Conservation (phyloP, 2,888 invertebrate genomes). For the Seira ritae region DNA sequence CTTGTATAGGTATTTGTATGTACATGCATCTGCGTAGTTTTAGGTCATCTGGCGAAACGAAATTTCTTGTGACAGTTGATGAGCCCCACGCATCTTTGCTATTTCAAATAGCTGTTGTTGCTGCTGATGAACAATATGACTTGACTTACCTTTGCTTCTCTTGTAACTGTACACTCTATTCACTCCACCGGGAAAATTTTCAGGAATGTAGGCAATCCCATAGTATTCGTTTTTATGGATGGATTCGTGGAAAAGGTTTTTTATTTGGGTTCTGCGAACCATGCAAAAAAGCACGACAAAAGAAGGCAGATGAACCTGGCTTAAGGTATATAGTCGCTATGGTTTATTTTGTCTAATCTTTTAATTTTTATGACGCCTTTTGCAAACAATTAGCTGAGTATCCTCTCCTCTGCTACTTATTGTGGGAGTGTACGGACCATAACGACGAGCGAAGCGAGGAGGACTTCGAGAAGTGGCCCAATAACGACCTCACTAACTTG, state of each 20-base stretch:
- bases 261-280: conserved; percentile 30
- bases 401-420: neutral
- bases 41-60: conserved; percentile 44
- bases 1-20: too few relatives aligned
- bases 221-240: conserved; percentile 43
- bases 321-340: too few relatives aligned
- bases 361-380: conserved; percentile 72
- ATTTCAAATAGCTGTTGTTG: neutral
- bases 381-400: conserved; percentile 66
- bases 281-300: conserved; percentile 15
- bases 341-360: too few relatives aligned
- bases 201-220: too few relatives aligned
- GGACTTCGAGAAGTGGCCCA: too few relatives aligned
- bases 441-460: too few relatives aligned
- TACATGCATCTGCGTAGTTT: conserved; percentile 21
- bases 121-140: too few relatives aligned
- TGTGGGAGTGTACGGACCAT: too few relatives aligned
- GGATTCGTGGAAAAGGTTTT: conserved; percentile 50
- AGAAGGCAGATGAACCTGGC: conserved; percentile 20
- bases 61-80: conserved; percentile 45
- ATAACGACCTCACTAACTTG: too few relatives aligned
- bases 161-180: too few relatives aligned
- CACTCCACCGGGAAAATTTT: too few relatives aligned
- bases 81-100: conserved; percentile 43
- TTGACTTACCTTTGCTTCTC: too few relatives aligned